Base-by-base conservation (phyloP, 2,888 invertebrate genomes). In the Agrilus cyanescens region DNA sequence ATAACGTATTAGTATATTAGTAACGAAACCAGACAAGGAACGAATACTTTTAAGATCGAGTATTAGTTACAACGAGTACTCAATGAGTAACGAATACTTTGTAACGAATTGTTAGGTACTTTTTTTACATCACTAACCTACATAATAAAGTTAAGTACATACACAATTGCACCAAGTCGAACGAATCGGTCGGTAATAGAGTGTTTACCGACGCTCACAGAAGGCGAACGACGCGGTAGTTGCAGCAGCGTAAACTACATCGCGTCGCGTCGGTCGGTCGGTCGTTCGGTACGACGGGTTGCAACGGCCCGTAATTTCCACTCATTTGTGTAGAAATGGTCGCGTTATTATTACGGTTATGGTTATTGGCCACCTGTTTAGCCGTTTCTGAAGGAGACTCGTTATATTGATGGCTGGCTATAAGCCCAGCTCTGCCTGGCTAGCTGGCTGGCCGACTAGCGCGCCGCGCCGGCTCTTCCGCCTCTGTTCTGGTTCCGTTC, bases 291-390 rank as follows among this genome's bases (percentile, higher is more conserved):
- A 25, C 25, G 25, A 10, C 25, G 25, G 25, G 25, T 25, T 25
- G 10, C 25, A 25, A 62, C 60, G 63, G 65, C 58, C 64, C 66
- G 66, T 67, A 67, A 67, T 67, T 67, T 66, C 65, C 58, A 66
- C 65, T 67, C 68, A 68, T 68, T 68, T 68, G 66, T 66, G 67
- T 67, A 66, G 68, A 63, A 66, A 68, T 62, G 65, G 66, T 66
- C 63, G 64, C 63, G 66, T 65, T 66, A 67, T 67, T 65, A 67
- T 66, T 66, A 68, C 65, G 65, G 65, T 67, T 67, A 67, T 66
- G 66, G 68, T 68, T 68, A 68, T 68, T 68, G 68, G 66, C 68
- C 68, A 68, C 68, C 68, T 68, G 68, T 68, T 68, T 64, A 53
- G 50, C 51, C 25, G 25, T 25, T 25, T 25, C 25, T 25, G 25